Percentiles rank a stretch among this genome's conserved stretches.
Conservation (phyloP, 1,140 invertebrate genomes). For the Caenorhabditis inopinata region DNA sequence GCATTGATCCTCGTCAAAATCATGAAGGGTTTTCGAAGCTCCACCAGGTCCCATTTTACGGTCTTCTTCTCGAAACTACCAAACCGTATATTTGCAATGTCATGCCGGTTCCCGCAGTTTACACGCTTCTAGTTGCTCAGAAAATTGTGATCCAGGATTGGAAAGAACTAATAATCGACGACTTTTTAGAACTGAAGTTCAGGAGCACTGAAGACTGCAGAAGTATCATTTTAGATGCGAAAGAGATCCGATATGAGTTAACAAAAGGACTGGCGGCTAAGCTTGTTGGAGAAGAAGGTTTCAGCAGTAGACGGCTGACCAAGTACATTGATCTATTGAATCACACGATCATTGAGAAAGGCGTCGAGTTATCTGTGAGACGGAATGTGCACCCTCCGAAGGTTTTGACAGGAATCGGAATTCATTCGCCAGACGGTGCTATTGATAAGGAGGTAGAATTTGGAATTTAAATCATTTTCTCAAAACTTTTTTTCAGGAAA, state of each 20-base stretch:
- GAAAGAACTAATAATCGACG: slow-evolving; percentile 25
- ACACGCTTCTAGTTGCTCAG: slow-evolving; percentile 24
- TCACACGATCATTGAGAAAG: neutral
- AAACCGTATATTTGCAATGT: slow-evolving; percentile 45
- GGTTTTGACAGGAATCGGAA: slow-evolving; percentile 9
- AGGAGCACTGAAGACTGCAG: neutral
- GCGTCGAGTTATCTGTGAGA: slow-evolving; percentile 12
- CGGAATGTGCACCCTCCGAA: slow-evolving; percentile 37
- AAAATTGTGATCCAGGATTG: slow-evolving; percentile 42
- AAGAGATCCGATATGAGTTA: slow-evolving; percentile 34
- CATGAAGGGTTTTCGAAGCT: neutral
- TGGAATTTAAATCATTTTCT: too few species aligned
- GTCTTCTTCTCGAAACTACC: slow-evolving; percentile 38
- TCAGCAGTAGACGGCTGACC: neutral
- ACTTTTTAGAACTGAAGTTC: slow-evolving; percentile 38
- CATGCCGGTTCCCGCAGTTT: slow-evolving; percentile 36
- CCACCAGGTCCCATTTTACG: slow-evolving; percentile 36
- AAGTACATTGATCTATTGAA: neutral
- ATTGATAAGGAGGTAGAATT: slow-evolving; percentile 16
- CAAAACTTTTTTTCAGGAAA: neutral
- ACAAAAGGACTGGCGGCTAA: slow-evolving; percentile 12
- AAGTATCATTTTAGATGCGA: neutral
- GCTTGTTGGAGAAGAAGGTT: slow-evolving; percentile 14
- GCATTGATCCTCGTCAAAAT: neutral
- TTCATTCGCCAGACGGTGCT: slow-evolving; percentile 36